Base-by-base conservation (phyloP, 1,140 invertebrate genomes). In the Bombus sibiricus region DNA sequence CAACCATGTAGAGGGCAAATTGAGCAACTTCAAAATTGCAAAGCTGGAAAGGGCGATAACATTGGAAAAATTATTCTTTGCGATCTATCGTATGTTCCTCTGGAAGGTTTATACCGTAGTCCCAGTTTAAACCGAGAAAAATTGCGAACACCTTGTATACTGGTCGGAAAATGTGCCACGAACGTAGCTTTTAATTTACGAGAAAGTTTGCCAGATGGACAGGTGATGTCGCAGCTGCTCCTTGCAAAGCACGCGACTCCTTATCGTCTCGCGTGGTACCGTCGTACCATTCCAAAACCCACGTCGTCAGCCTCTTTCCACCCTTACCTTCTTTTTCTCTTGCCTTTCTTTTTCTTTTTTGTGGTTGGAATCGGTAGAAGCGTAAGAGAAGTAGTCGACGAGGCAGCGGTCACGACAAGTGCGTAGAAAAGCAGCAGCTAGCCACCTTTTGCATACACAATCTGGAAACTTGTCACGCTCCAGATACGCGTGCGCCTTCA, bases 211-310 rank as follows among this genome's bases (percentile, higher is more conserved):
- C 85, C 91, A 83, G 81, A 77, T 77, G 74, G 89, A 88, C 93
- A 93, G 93, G 92, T 93, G 92, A 92, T 87, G 88, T 83, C 85
- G 93, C 93, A 93, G 93, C 92, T 93, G 93, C 88, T 87, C 43
- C 32, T 13, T 13, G 9, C 88, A 12, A 76, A 47, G 59, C 74
- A 82, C 78, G 86, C 73, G 81, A 77, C 81, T 75, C 41, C 43
- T 68, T 68, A 76, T 82, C 80, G 68, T 43, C 32, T 10, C 6
- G n/a, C 10, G 15, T 13, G 41, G 13, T 34, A 41, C 74, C 59
- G 15, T 13, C 15, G 13, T 34, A 41, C 74, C 59, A 28, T 78
- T 28, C 5, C 53, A 22, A 78, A 41, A 68, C 66, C 80, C 1
- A 37, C 71, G 64, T 53, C 39, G 39, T 12, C 47, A 32, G 47